Evolutionary conservation across 53 echinoderm and acorn worm species (phyloP).

Genomic region (Pentamera pediparva): DNA sequence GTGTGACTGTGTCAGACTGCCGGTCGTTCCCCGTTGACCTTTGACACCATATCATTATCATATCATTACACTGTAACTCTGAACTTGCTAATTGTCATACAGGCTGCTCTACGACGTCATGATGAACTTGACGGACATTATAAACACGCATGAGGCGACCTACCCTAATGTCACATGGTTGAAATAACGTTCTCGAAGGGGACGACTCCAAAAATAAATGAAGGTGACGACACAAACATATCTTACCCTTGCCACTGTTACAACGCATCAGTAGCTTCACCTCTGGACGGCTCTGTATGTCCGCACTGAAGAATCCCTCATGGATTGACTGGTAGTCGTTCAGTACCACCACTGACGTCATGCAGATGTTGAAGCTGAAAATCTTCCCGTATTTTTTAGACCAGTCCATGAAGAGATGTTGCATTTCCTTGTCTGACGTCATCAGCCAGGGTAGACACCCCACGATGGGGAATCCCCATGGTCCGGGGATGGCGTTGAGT

Average conservation of each 20-base stretch:
- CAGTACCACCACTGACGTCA: constrained; percentile 41
- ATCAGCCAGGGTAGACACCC: constrained; percentile 63
- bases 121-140: too few relatives aligned
- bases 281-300: constrained; percentile 51
- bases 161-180: too few relatives aligned
- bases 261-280: constrained; percentile 46
- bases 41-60: too few relatives aligned
- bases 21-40: too few relatives aligned
- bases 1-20: too few relatives aligned
- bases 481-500: constrained; percentile 57
- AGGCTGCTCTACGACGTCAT: too few relatives aligned
- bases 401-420: constrained; percentile 40
- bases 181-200: too few relatives aligned
- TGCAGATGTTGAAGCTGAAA: constrained; percentile 51
- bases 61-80: too few relatives aligned
- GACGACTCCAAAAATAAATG: too few relatives aligned
- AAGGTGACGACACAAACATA: not conserved
- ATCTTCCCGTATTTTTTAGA: constrained; percentile 56
- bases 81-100: too few relatives aligned
- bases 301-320: constrained; percentile 60
- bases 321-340: constrained; percentile 56
- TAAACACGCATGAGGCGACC: too few relatives aligned
- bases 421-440: constrained; percentile 23
- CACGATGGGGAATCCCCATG: constrained; percentile 61
- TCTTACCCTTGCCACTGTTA: constrained; percentile 39